phyloP scores from a whole-genome alignment of 53 echinoderm and acorn worm species.

The Glandiceps talaboti region DNA sequence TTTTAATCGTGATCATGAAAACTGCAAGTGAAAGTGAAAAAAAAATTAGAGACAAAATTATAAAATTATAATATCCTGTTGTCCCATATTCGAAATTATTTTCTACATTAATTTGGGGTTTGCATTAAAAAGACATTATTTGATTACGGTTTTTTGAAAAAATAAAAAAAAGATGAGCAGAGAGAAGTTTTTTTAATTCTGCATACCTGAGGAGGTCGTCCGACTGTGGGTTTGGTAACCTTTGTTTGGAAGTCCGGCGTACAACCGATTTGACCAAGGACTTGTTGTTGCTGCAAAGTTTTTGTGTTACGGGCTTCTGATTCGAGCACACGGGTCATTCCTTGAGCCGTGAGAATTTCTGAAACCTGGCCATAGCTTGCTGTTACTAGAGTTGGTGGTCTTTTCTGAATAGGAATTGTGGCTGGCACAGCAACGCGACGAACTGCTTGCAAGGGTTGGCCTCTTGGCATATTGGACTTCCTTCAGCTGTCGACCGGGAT shows the following conservation, averaged over 20 bases:
- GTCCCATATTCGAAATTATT: too few relatives aligned
- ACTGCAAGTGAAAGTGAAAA: too few relatives aligned
- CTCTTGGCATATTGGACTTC: not conserved
- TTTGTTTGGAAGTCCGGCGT: not conserved
- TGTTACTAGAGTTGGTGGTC: not conserved
- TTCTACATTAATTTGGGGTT: too few relatives aligned
- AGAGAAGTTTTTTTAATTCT: too few relatives aligned
- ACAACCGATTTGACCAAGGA: not conserved
- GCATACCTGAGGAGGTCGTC: not conserved
- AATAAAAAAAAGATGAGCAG: too few relatives aligned
- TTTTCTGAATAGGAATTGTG: not conserved
- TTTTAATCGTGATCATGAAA: too few relatives aligned
- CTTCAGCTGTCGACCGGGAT: not conserved
- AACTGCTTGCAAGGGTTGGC: constrained; percentile 1
- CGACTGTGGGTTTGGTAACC: not conserved
- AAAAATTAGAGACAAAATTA: too few relatives aligned
- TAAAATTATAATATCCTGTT: too few relatives aligned
- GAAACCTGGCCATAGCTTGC: not conserved
- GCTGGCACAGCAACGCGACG: not conserved
- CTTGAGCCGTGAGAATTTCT: not conserved
- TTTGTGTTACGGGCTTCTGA: not conserved
- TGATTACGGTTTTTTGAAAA: too few relatives aligned
- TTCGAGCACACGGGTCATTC: not conserved
- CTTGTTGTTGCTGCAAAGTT: not conserved
- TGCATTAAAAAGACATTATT: too few relatives aligned